A percentile compares a stretch with the other conserved stretches of the same genome.
Conservation (phyloP, 2,888 invertebrate species). For the Mythimna loreyi region DNA sequence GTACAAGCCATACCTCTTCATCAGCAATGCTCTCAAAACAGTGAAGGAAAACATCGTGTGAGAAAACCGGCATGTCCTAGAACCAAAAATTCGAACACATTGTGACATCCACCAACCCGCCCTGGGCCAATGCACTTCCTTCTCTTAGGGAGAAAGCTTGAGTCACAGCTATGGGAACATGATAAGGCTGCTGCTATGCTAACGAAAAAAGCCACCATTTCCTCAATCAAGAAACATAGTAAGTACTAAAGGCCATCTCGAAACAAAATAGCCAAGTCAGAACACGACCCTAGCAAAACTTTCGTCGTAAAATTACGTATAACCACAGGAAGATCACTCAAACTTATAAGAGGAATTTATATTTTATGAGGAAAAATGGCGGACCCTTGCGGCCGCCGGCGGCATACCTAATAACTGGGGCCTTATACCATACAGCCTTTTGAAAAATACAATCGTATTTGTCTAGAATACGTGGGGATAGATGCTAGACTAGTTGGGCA, state of each 20-base stretch:
- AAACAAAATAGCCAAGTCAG: conserved; percentile 68
- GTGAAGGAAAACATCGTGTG: too few relatives aligned
- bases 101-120: too few relatives aligned
- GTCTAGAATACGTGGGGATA: conserved; percentile 33
- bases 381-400: conserved; percentile 61
- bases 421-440: conserved; percentile 51
- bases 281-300: conserved; percentile 75
- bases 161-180: too few relatives aligned
- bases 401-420: conserved; percentile 74
- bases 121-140: too few relatives aligned
- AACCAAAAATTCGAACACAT: too few relatives aligned
- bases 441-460: conserved; percentile 60
- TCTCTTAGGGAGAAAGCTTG: too few relatives aligned
- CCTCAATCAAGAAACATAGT: not conserved
- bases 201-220: not conserved
- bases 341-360: conserved; percentile 84
- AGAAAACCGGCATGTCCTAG: too few relatives aligned
- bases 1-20: too few relatives aligned
- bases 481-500: conserved; percentile 23
- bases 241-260: not conserved
- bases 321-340: conserved; percentile 86
- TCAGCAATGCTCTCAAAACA: too few relatives aligned
- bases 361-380: conserved; percentile 88
- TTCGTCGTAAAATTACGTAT: conserved; percentile 87
- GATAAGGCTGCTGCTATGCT: too few relatives aligned